phyloP scores from a whole-genome alignment of 2,797 vertebrate species.

The Poecile montanus region DNA sequence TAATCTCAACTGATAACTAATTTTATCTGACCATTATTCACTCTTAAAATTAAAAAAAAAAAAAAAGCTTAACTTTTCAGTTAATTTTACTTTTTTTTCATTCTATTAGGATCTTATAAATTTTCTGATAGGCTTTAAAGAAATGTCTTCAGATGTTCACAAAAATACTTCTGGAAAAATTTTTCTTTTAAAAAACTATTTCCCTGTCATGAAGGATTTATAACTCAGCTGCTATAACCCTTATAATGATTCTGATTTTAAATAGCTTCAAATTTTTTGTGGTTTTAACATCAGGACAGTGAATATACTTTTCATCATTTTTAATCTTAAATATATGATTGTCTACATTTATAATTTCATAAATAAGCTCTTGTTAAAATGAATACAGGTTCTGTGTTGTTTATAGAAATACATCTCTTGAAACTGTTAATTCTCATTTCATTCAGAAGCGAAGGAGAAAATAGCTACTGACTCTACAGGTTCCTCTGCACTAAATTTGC shows the following conservation, averaged over 20 bases:
- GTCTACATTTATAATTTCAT: neutral
- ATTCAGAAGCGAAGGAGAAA: neutral
- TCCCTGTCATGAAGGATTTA: neutral
- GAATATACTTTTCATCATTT: neutral
- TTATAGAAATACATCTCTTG: neutral
- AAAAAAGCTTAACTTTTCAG: neutral
- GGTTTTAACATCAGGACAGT: neutral
- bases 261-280: neutral
- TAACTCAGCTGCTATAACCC: neutral
- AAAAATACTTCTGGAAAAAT: neutral
- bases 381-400: neutral
- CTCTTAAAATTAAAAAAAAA: neutral
- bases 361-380: neutral
- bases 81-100: neutral
- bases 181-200: neutral
- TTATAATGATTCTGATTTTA: neutral
- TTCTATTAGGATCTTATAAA: neutral
- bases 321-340: neutral
- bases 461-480: fast-evolving
- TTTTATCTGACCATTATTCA: neutral
- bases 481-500: neutral
- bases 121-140: neutral
- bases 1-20: neutral
- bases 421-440: neutral
- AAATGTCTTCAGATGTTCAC: neutral